Evolutionary conservation across 1,140 invertebrate species (phyloP), one percentile per base, ranked within the genome.

Genomic region (Carposina sasakii): DNA sequence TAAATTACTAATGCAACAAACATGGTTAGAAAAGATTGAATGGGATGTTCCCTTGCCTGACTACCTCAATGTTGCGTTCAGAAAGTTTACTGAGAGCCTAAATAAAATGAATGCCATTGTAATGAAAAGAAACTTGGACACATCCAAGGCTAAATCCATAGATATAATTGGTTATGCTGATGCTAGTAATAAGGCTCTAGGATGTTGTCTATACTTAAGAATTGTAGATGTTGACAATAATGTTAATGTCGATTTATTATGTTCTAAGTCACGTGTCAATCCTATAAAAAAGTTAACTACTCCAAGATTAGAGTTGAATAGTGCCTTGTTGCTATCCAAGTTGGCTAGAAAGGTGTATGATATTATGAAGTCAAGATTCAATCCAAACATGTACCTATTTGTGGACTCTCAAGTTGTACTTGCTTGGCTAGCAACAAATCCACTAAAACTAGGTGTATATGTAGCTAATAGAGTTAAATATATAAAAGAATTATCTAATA

Each of bases 381-480:
- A 39, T 15, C 16, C 21, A 8, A 12, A 48, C 4, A 40, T 47
- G 19, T 21, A 20, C 23, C 48, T 59, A 19, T 75, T 31, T 58
- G 61, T 64, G 6, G 83, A 86, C 57, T 85, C 78, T 12, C 63
- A 59, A 17, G 68, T 82, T 19, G 66, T 66, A 1, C 40, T 85
- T 9, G 23, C 58, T 2, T 86, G 81, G 78, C 54, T 85, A 2
- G 44, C 52, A 19, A 45, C 46, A 10, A 17, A 52, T 4, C 51
- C 63, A 9, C 28, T 53, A n/a, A 51, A 49, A 8, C 65, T 50
- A 51, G 70, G 75, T 54, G 56, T 55, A 1, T 83, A 69, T 57
- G 69, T 84, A 2, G 57, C 39, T 6, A 81, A 85, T 57, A 51
- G 75, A 36, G 71, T 81, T 0, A 44, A 48, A 23, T 39, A 70